These are phyloP conservation scores for Bombus waltoni DNA, from an alignment of 1,140 invertebrate genomes.

Conservation along the genomic window DNA sequence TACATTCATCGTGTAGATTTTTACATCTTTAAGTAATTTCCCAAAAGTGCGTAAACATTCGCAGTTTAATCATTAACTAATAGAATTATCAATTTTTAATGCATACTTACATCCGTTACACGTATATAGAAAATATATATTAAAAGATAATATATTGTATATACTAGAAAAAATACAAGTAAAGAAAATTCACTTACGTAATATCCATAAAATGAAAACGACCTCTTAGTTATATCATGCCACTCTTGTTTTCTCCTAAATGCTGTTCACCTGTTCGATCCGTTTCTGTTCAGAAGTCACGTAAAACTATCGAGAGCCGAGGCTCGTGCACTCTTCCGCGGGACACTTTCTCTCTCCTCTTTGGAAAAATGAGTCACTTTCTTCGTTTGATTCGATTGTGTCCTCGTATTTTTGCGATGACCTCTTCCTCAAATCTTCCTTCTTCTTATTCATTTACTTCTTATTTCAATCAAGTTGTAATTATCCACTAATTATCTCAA, in stretches of 20 bases:
- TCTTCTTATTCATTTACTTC: neutral
- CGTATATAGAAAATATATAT: no score
- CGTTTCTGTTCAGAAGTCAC: conserved; percentile 37
- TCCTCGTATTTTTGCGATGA: neutral
- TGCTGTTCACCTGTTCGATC: conserved; percentile 7
- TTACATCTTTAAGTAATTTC: neutral
- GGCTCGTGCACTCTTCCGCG: conserved; percentile 61
- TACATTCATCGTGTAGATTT: neutral
- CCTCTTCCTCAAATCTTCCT: neutral
- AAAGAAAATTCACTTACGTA: conserved; percentile 22
- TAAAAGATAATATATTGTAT: neutral
- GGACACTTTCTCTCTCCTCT: conserved; percentile 78
- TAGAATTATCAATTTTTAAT: neutral
- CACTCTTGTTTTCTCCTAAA: neutral
- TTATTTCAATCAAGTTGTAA: neutral
- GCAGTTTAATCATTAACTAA: neutral
- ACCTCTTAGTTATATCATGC: conserved; percentile 18
- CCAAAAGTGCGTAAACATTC: neutral
- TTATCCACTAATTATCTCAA: neutral
- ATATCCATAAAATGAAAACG: conserved; percentile 10
- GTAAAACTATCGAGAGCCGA: conserved; percentile 48
- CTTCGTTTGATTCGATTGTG: conserved; percentile 56
- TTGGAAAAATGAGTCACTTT: conserved; percentile 73
- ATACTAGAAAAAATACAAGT: neutral
- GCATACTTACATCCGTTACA: no score